Percentiles rank a stretch among this genome's conserved stretches.
phyloP scores from a whole-genome alignment of 2,113 vertebrate species.

The Brachypteracias leptosomus region DNA sequence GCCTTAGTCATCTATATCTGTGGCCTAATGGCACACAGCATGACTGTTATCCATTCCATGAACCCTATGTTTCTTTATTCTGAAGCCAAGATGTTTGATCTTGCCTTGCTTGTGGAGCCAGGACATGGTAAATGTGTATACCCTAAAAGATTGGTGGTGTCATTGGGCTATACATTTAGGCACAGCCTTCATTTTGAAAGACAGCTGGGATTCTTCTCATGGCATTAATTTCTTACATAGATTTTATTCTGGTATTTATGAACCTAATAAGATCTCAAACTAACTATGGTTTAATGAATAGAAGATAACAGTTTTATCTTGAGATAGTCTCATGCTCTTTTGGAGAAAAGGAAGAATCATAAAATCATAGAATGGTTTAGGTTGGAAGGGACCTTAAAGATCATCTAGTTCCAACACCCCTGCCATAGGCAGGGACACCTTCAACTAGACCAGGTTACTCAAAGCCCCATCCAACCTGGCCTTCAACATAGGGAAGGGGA shows the following conservation, averaged over 20 bases:
- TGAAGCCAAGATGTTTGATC: neutral
- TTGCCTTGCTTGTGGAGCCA: neutral
- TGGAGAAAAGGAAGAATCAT: neutral
- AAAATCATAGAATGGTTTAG: neutral
- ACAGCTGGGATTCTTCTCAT: neutral
- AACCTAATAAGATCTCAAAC: neutral
- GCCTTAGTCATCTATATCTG: neutral
- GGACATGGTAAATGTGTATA: neutral
- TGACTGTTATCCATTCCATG: neutral
- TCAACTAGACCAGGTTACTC: too few species aligned
- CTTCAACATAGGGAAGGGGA: too few species aligned
- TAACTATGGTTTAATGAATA: neutral
- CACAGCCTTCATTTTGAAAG: neutral
- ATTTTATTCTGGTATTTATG: neutral
- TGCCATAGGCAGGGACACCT: neutral
- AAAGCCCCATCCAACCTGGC: too few species aligned
- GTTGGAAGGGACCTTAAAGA: neutral
- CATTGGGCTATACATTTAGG: neutral
- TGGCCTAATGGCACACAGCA: neutral
- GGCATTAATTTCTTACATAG: neutral
- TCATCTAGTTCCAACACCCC: neutral
- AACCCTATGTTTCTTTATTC: neutral
- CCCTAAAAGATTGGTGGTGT: neutral
- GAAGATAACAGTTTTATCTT: neutral
- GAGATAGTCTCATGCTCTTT: neutral